Evolutionary conservation across 2,113 vertebrate species (phyloP).

Genomic region (Siphamia tubifer): DNA sequence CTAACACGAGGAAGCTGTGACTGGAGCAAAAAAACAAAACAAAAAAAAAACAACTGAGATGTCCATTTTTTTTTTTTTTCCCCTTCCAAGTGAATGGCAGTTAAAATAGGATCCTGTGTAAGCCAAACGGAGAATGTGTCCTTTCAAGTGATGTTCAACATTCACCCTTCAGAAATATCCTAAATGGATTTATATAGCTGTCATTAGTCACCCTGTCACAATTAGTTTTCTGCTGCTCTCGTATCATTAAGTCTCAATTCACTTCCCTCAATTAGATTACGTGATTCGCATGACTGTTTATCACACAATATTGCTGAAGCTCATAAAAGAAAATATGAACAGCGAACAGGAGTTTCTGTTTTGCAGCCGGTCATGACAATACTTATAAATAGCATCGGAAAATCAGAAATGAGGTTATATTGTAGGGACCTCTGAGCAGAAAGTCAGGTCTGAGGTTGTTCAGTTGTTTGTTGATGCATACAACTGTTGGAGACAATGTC

Average conservation of each 20-base stretch:
- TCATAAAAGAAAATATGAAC: neutral
- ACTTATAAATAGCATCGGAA: too few species aligned
- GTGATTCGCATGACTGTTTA: constrained; percentile 19
- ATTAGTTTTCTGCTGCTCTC: constrained; percentile 37
- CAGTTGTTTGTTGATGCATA: too few species aligned
- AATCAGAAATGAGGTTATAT: too few species aligned
- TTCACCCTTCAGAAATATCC: constrained; percentile 14
- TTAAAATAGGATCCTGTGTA: neutral
- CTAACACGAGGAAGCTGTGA: constrained; percentile 8
- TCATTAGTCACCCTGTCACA: constrained; percentile 52
- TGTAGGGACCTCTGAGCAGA: too few species aligned
- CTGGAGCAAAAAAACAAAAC: neutral
- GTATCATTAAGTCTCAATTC: constrained; percentile 34
- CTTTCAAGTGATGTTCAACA: neutral
- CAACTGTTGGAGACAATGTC: too few species aligned
- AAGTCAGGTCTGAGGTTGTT: too few species aligned
- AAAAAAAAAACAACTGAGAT: constrained; percentile 18
- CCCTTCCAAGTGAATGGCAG: constrained; percentile 11
- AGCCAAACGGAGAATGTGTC: constrained; percentile 4
- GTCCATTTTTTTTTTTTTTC: constrained; percentile 5
- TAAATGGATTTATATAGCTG: constrained; percentile 13
- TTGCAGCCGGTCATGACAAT: too few species aligned
- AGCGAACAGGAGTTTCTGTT: neutral
- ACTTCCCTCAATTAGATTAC: constrained; percentile 14
- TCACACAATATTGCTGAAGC: neutral